Evolutionary conservation across 2,113 vertebrate species (phyloP).

Genomic region (Corythornis madagascariensis): DNA sequence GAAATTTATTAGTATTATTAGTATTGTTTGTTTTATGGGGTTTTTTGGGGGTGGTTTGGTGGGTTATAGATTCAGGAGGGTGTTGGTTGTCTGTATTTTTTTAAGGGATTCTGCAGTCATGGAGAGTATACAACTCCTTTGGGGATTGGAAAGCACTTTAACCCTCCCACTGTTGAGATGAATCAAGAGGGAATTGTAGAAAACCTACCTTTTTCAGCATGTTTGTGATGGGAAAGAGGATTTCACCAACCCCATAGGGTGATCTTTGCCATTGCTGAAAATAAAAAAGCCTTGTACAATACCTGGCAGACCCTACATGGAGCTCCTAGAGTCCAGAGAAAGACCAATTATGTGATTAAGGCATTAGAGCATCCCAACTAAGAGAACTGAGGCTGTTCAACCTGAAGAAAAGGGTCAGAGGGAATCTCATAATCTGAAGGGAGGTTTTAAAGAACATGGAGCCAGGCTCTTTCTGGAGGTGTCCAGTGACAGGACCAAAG

Average conservation of each 20-base stretch:
- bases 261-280: background rate
- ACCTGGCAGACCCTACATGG: background rate
- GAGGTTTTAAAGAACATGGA: background rate
- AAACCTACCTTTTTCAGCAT: background rate
- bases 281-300: background rate
- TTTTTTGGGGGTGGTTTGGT: background rate
- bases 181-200: background rate
- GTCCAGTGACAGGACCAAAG: background rate
- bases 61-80: accelerated
- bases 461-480: background rate
- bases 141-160: background rate
- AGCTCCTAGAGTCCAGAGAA: background rate
- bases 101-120: background rate
- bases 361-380: background rate
- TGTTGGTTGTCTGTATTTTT: background rate
- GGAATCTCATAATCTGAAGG: background rate
- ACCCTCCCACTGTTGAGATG: background rate
- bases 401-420: background rate
- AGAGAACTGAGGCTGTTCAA: background rate
- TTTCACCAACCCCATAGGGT: background rate
- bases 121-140: background rate
- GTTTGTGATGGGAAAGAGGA: background rate
- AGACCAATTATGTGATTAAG: background rate
- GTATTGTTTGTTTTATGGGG: background rate
- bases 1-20: too few relatives aligned